Conservation (phyloP, 2,888 invertebrate species). For the Ypsolopha scabrella region DNA sequence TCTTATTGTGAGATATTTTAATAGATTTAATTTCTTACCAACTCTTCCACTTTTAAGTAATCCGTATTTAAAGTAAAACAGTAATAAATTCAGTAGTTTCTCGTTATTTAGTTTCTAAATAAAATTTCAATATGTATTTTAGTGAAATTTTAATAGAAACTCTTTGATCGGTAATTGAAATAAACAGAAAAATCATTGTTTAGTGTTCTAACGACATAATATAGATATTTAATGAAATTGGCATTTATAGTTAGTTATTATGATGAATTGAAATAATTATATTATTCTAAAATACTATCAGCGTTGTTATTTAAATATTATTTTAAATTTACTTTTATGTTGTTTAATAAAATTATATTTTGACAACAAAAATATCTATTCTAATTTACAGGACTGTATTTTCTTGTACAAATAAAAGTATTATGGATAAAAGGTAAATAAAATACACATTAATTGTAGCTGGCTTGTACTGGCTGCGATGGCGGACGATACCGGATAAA, state of each 20-base stretch:
- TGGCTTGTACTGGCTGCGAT: too few species aligned
- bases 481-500: too few species aligned
- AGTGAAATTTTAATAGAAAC: background rate
- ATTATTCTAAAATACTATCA: slow-evolving; percentile 67
- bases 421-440: too few species aligned
- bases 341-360: too few species aligned
- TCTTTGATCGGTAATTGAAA: background rate
- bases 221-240: slow-evolving; percentile 51
- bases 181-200: slow-evolving; percentile 26
- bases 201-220: slow-evolving; percentile 47
- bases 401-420: too few species aligned
- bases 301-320: slow-evolving; percentile 46
- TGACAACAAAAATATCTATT: too few species aligned
- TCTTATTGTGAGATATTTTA: too few species aligned
- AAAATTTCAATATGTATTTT: slow-evolving; percentile 12
- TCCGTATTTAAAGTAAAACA: background rate
- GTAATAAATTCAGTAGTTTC: slow-evolving; percentile 8
- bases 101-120: slow-evolving; percentile 24
- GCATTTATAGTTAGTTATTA: slow-evolving; percentile 70
- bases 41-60: background rate
- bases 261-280: slow-evolving; percentile 66
- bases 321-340: too few species aligned
- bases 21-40: background rate
- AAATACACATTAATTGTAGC: too few species aligned
- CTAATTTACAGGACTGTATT: too few species aligned